Evolutionary conservation across 2,113 vertebrate species (phyloP).

Genomic region (Tyrannus savana): DNA sequence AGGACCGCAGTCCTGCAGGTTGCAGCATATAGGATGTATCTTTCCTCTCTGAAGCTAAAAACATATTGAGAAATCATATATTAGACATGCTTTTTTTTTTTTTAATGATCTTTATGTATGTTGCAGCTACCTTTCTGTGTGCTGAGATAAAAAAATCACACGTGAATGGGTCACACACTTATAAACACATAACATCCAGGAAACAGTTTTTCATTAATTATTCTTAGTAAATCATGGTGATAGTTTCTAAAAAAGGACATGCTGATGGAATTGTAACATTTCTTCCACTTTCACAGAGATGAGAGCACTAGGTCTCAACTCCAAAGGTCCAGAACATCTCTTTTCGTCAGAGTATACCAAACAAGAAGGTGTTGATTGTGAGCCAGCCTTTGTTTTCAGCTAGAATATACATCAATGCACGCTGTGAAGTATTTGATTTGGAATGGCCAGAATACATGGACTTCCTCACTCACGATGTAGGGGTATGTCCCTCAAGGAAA

Average conservation of each 20-base stretch:
- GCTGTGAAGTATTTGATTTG: background rate
- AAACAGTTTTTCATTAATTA: background rate
- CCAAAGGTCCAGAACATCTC: background rate
- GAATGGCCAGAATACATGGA: background rate
- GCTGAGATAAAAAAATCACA: background rate
- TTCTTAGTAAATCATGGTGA: background rate
- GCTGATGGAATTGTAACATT: background rate
- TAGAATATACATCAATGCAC: background rate
- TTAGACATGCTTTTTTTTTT: background rate
- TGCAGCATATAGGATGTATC: background rate
- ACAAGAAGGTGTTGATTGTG: background rate
- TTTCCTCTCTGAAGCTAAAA: background rate
- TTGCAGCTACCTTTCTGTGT: background rate
- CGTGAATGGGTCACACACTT: accelerated
- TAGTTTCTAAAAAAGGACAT: background rate
- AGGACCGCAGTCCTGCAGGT: background rate
- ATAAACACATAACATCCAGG: background rate
- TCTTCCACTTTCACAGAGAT: background rate
- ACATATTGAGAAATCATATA: background rate
- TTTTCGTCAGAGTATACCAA: background rate
- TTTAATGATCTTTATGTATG: background rate
- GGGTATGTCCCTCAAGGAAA: background rate
- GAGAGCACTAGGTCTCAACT: background rate
- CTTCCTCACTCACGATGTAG: background rate
- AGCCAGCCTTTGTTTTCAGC: background rate